Evolutionary conservation across 2,797 vertebrate genomes (phyloP), one percentile per base, ranked within the genome.

Genomic region (Enteromius thamalakanensis): DNA sequence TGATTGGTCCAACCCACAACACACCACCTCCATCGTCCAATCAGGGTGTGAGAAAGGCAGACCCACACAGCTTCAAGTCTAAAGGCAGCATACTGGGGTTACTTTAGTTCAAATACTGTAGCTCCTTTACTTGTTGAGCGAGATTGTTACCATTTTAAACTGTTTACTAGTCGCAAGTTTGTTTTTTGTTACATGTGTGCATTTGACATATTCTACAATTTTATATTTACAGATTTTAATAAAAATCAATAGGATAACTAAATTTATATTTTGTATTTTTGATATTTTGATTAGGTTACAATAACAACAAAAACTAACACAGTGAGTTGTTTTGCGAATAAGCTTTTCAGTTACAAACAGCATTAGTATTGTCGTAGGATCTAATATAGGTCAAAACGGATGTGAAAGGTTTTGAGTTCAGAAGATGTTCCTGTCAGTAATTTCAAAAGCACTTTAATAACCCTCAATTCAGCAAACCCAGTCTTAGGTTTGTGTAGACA

Each of bases 11-110:
- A 89, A 67, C 90, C 90, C 86, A 89, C 90, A 95, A 94, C 94
- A 95, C 93, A 95, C 94, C 94, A 95, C 91, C 79, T 0, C 45
- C 10, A 0, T 82, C 8, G 67, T 84, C 94, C 94, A 95, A 95
- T 94, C 85, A 87, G 60, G 81, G 32, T 21, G 15, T 15, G 15
- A 42, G 75, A 26, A 47, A 11, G 0, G 19, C 80, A 19, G 81
- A 80, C 55, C n/a, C 83, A 49, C 3, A n/a, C 21, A 68, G 2
- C 0, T 23, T 53, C 62, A 60, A 64, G 58, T 17, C 15, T 84
- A 79, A 88, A 84, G 86, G 49, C 51, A 76, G 86, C n/a, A 68
- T 86, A 89, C 90, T 3, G 83, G 87, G 94, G 94, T 95, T 93
- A 95, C 89, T 90, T 0, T 1, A 89, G 94, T 93, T 94, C 93